Conservation (phyloP, 2,888 invertebrate species). For the Pimpla rufipes region DNA sequence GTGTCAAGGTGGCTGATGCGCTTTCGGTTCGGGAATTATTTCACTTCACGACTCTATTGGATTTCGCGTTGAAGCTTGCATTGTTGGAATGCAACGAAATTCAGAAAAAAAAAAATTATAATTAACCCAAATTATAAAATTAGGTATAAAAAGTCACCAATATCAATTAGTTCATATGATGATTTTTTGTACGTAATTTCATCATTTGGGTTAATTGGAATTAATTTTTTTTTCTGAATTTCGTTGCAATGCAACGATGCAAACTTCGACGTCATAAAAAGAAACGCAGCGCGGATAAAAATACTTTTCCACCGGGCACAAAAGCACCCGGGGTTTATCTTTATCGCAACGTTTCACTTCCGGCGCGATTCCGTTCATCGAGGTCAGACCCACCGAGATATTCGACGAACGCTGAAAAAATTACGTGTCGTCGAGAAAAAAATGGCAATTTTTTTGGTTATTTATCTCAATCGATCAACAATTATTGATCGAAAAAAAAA, state of each 20-base stretch:
- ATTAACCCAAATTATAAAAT: no score
- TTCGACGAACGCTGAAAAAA: slow-evolving; percentile 21
- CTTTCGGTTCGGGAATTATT: slow-evolving; percentile 62
- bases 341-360: slow-evolving; percentile 57
- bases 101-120: no score
- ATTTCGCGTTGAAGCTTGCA: no score
- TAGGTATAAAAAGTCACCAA: no score
- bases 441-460: background rate
- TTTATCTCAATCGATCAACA: background rate
- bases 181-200: no score
- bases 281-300: slow-evolving; percentile 7
- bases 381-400: slow-evolving; percentile 15
- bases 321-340: slow-evolving; percentile 46
- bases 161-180: no score
- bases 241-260: no score
- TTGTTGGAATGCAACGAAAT: no score
- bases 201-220: no score
- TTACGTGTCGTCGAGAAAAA: background rate
- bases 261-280: background rate
- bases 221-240: no score
- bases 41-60: slow-evolving; percentile 35
- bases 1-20: slow-evolving; percentile 63
- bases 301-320: slow-evolving; percentile 30
- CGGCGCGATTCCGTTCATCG: slow-evolving; percentile 35
- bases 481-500: no score